phyloP scores from a whole-genome alignment of 1,140 invertebrate species.

The Ceratosolen fusciceps region DNA sequence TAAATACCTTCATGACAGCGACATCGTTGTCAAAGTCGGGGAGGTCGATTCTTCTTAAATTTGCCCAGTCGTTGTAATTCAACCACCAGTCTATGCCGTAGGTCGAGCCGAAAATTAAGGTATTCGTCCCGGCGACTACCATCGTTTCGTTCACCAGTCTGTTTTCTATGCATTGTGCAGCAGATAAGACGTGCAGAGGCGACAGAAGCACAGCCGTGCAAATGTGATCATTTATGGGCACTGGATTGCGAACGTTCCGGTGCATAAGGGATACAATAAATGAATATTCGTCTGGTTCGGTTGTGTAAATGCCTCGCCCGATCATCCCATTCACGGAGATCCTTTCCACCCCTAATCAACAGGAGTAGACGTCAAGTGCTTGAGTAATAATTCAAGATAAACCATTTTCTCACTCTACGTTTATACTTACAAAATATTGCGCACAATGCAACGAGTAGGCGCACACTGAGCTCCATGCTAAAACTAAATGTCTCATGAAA shows the following conservation, averaged over 20 bases:
- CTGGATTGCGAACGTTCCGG: background rate
- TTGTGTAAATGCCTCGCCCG: background rate
- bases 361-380: too few relatives aligned
- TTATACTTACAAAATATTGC: background rate
- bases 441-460: background rate
- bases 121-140: background rate
- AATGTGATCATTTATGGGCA: background rate
- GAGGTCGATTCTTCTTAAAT: background rate
- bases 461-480: background rate
- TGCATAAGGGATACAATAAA: background rate
- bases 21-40: background rate
- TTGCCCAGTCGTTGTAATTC: background rate
- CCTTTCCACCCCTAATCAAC: background rate
- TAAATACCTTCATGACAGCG: background rate
- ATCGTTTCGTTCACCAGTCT: background rate
- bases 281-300: background rate
- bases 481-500: too few relatives aligned
- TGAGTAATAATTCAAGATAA: background rate
- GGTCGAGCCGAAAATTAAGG: background rate
- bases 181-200: background rate
- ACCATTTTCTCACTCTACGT: background rate
- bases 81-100: background rate
- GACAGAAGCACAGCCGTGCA: background rate
- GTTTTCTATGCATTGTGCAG: background rate
- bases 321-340: background rate